Evolutionary conservation across 2,888 invertebrate genomes (phyloP).

Genomic region (Eurytoma adleriae): DNA sequence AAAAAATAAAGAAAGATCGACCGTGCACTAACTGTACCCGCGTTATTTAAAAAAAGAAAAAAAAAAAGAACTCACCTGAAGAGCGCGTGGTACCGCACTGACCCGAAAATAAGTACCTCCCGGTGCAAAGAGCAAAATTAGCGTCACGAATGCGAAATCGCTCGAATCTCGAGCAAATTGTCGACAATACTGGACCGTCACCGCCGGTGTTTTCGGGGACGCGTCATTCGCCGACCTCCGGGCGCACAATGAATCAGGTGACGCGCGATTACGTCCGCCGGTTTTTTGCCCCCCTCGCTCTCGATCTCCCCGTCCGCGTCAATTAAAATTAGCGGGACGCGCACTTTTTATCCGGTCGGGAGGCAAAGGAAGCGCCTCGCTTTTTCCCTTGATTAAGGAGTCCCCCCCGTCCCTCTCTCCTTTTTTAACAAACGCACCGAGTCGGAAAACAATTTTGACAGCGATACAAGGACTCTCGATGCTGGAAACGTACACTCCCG

Average conservation of each 20-base stretch:
- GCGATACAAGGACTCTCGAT: too few species aligned
- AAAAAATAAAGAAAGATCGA: too few species aligned
- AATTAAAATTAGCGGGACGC: constrained; percentile 49
- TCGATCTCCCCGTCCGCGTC: constrained; percentile 15
- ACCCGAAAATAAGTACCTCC: not conserved
- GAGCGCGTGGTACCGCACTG: too few species aligned
- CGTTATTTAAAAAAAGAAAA: too few species aligned
- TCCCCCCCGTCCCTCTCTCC: not conserved
- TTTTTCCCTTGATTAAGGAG: not conserved
- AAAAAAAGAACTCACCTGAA: too few species aligned
- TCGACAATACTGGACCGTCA: constrained; percentile 4
- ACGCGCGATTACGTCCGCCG: not conserved
- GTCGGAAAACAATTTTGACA: too few species aligned
- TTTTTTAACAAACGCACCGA: not conserved
- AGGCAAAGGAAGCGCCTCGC: not conserved
- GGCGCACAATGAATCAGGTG: constrained; percentile 13
- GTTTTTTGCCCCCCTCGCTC: not conserved
- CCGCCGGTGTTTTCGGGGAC: constrained; percentile 23
- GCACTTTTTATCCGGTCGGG: not conserved
- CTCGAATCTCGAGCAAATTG: constrained; percentile 30
- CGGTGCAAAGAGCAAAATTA: constrained; percentile 35
- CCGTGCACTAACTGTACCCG: too few species aligned
- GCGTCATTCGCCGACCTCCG: not conserved
- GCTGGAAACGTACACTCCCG: too few species aligned
- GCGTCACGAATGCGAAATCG: constrained; percentile 31